Evolutionary conservation across 2,797 vertebrate species (phyloP), one percentile per base, ranked within the genome.

Genomic region (Melanotaenia pygmaea): DNA sequence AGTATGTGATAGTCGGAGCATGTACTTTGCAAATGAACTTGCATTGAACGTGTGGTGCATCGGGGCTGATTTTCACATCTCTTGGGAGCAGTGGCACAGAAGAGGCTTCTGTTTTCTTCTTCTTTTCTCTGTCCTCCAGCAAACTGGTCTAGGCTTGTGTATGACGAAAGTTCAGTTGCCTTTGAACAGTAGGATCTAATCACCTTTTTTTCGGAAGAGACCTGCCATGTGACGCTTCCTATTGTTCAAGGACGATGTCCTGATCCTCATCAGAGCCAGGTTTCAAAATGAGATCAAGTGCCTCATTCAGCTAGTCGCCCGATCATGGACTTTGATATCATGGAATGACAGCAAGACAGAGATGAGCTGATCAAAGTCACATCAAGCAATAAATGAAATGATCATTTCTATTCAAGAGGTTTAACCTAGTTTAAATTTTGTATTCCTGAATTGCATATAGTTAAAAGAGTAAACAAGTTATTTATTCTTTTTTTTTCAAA

Each of bases 21-120:
- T 85, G 79, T 78, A 76, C 78, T 86, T 88, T 88, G 71, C 67
- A 85, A 84, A 89, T 81, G 74, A 85, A 86, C 69, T 80, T 62
- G 56, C 56, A 63, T 66, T 72, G 64, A 57, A 57, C 68, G 80
- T 76, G 59, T 76, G 67, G 63, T 59, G 66, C 74, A 51, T 58
- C 45, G 68, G 68, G 67, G 67, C 70, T 69, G 37, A 32, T 74
- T 86, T 72, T 63, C 72, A 64, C 72, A 56, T 81, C 82, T 87
- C 69, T 37, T 26, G 74, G 77, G 75, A 70, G 28, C 67, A 66
- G 74, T 43, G 70, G 67, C 53, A 72, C 66, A 58, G 66, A 73
- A 65, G 72, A 30, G 16, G 50, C 74, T 63, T 76, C 45, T 75
- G 50, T 64, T 62, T 67, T 69, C 24, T 73, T 72, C 54, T 80